Base-by-base conservation (phyloP, 2,797 vertebrate species). In the Nannoperca australis region DNA sequence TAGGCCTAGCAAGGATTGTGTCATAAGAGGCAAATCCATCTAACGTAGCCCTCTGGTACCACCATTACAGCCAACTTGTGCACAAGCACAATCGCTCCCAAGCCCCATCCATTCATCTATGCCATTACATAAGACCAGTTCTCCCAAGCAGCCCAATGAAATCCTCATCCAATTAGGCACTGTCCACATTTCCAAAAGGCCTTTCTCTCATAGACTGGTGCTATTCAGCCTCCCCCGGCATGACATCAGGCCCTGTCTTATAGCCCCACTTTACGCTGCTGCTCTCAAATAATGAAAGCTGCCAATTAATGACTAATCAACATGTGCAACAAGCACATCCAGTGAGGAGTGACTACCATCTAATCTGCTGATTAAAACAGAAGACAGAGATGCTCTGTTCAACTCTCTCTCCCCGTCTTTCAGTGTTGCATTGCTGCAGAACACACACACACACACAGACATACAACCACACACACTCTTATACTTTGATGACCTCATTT, bases 131-230 rank as follows among this genome's bases (percentile, higher is more conserved):
- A 94, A 93, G 88, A 91, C 83, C 62, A 32, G 86, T 89, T 90
- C 89, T 93, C 81, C 82, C 84, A 89, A 86, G 86, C 91, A 88
- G 78, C 76, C 88, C 90, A 91, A 85, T 88, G 88, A 93, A 94
- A 92, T 92, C 92, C 89, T 94, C 94, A 93, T 94, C 92, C 93
- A 95, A 94, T 95, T 95, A 95, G 92, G 84, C 83, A 90, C 91
- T 86, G 90, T 93, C 92, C 89, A 89, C 69, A 40, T 92, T 94
- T 91, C 93, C 91, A 92, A 94, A 95, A 93, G 90, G 88, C 89
- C 87, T 94, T 94, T 94, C 89, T 93, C 86, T 88, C 79, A 82
- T 84, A 88, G 91, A 88, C 89, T 87, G 88, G 81, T 85, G 89
- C 91, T 91, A 93, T 95, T 95, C 94, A 94, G 78, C 73, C 84